Evolutionary conservation across 2,113 vertebrate genomes (phyloP).

Genomic region (Ophiodon elongatus): DNA sequence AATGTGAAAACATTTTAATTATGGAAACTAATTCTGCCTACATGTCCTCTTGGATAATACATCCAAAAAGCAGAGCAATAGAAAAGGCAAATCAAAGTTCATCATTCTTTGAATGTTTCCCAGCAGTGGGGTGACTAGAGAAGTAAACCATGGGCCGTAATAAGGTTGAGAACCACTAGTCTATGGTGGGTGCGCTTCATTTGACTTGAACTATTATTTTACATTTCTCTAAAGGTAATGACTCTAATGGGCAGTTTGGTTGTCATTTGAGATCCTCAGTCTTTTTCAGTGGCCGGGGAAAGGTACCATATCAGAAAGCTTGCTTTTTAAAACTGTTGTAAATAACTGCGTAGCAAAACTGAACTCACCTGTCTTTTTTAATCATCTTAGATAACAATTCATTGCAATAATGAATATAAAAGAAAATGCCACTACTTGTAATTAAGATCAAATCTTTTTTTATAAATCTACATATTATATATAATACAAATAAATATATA

Average conservation of each 20-base stretch:
- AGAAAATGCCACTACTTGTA: conserved; percentile 93
- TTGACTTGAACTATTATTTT: conserved; percentile 41
- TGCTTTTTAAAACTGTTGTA: conserved; percentile 98
- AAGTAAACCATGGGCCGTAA: background rate
- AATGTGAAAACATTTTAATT: background rate
- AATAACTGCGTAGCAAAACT: conserved; percentile 93
- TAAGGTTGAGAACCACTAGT: conserved; percentile 31
- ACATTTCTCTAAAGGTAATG: conserved; percentile 20
- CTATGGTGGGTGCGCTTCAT: conserved; percentile 29
- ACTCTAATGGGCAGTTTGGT: conserved; percentile 36
- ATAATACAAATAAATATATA: conserved; percentile 83
- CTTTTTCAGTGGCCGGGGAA: conserved; percentile 49
- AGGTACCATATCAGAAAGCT: conserved; percentile 88
- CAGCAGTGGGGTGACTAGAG: background rate
- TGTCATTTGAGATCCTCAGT: conserved; percentile 64
- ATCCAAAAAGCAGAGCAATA: background rate
- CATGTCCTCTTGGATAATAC: conserved; percentile 10
- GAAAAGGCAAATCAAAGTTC: conserved; percentile 22
- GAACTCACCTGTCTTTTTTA: conserved; percentile 96
- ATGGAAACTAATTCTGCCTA: background rate
- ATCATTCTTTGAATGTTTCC: conserved; percentile 29
- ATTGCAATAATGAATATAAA: conserved; percentile 99
- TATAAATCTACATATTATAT: conserved; percentile 87
- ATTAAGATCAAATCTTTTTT: conserved; percentile 88
- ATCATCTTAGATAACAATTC: conserved; percentile 97